Evolutionary conservation across 2,113 vertebrate species (phyloP), one percentile per base, ranked within the genome.

Genomic region (Bubalus kerabau): DNA sequence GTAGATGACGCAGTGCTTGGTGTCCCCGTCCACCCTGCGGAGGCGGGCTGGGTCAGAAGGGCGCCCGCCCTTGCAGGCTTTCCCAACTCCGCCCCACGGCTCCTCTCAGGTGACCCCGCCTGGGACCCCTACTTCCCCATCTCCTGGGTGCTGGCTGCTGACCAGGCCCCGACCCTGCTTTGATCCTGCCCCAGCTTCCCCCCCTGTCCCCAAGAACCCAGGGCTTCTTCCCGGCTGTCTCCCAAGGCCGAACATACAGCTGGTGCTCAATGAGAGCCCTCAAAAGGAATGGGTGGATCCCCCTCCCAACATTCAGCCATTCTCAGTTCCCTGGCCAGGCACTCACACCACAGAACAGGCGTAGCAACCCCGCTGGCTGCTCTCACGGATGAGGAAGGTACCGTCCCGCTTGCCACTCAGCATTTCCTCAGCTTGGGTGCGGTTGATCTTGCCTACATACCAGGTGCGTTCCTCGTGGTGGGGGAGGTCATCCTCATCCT

Each of bases 1-100:
- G 99, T 99, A 99, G 99, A 99, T 99, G 95, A 99, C 99, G 1
- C 99, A 99, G 99, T 99, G 99, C 94, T 99, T 99, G 82, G 99
- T 98, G 97, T 99, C 99, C 1, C 99, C 99, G 0, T 99, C 99
- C 98, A 99, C 99, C 78, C 95, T 98, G 64, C 0, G 1, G 16
- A 40, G 3, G 6, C 1, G 1, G 21, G 21, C 6, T 1, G 0
- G 3, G 40, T 97, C 40, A 87, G 60, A 8, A 1, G 40, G 52
- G n/a, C 48, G n/a, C 43, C 48, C 7, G 0, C 2, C n/a, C 67
- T 40, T 3, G 19, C 1, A 0, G 67, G 56, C 11, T n/a, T 13
- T 11, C 40, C 92, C 28, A 2, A 10, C 26, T 7, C 15, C 6
- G 8, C 12, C 17, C 40, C 54, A 23, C 26, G 2, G 26, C 19